phyloP scores from a whole-genome alignment of 1,140 invertebrate species.

The Latrodectus geometricus region DNA sequence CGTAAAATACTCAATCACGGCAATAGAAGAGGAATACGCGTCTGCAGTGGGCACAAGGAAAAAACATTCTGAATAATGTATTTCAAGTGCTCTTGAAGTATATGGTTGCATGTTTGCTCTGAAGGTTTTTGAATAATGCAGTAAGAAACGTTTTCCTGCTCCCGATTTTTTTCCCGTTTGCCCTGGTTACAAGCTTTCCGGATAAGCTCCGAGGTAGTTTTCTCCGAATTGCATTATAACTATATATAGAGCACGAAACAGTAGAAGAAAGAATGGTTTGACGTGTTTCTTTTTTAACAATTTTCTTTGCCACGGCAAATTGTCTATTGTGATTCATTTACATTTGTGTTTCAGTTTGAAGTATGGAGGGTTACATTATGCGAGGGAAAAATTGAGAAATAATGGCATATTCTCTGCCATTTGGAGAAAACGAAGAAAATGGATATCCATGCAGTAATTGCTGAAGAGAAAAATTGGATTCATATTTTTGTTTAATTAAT shows the following conservation, averaged over 20 bases:
- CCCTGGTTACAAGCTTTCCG: not conserved
- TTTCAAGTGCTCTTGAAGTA: not conserved
- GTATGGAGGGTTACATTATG: no score
- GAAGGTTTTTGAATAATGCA: slow-evolving; percentile 1
- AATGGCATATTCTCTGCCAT: no score
- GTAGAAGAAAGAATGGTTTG: not conserved
- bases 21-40: not conserved
- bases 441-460: no score
- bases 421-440: no score
- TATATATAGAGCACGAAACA: not conserved
- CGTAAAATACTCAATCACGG: not conserved
- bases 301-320: no score
- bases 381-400: no score
- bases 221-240: not conserved
- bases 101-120: not conserved
- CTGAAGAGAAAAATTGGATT: no score
- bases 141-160: not conserved
- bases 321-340: no score
- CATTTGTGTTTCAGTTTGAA: no score
- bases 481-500: no score
- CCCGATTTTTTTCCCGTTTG: not conserved
- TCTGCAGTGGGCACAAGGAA: not conserved
- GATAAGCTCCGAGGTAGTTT: not conserved
- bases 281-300: no score
- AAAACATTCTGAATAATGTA: slow-evolving; percentile 2